phyloP scores from a whole-genome alignment of 2,888 invertebrate species.

The Ichneumoninae sp. region DNA sequence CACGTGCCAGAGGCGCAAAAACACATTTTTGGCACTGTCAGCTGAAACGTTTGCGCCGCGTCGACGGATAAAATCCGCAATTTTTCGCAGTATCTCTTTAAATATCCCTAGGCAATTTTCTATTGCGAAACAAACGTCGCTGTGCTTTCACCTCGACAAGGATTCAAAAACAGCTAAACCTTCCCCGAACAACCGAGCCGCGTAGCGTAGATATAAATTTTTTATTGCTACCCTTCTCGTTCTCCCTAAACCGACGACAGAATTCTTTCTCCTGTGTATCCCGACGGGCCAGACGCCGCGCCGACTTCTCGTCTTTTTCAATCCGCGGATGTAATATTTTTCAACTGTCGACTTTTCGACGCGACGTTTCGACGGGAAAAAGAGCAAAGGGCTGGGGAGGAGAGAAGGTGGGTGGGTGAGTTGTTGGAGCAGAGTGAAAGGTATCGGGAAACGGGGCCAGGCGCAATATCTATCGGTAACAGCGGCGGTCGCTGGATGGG shows the following conservation, averaged over 20 bases:
- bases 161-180: neutral
- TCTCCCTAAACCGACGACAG: neutral
- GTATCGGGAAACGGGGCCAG: conserved; percentile 57
- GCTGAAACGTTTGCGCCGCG: neutral
- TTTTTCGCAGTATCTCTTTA: neutral
- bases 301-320: conserved; percentile 34
- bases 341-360: conserved; percentile 61
- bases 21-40: neutral
- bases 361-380: conserved; percentile 25
- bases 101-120: neutral
- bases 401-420: conserved; percentile 19
- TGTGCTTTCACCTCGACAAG: neutral
- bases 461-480: conserved; percentile 63
- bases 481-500: conserved; percentile 34
- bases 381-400: neutral
- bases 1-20: neutral
- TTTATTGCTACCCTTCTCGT: neutral
- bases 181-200: neutral
- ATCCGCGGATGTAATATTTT: conserved; percentile 58
- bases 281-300: neutral
- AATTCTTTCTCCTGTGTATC: conserved; percentile 2
- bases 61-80: neutral
- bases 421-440: conserved; percentile 46
- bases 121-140: neutral
- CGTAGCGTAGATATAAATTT: neutral